Base-by-base conservation (phyloP, 2,888 invertebrate species). In the Heteromyza rotundicornis region DNA sequence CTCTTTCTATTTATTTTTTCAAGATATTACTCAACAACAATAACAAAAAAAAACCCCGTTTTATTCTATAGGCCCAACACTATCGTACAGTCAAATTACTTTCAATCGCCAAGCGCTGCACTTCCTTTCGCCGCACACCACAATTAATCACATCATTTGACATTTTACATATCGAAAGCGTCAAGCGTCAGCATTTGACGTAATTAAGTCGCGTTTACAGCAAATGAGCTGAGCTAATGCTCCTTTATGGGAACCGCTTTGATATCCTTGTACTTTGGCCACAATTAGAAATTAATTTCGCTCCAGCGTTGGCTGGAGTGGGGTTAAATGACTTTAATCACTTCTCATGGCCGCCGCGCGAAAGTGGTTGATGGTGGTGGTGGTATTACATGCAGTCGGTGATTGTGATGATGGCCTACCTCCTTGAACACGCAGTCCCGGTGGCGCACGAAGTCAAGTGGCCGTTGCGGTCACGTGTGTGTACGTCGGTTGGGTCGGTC, bases 241-340 rank as follows among this genome's bases (percentile, higher is more conserved):
- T 23, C 59, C 53, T 12, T 23, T 14, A 52, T 19, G 27, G 27
- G 27, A 27, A 27, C 19, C 32, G 17, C 16, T 49, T 50, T 55
- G 36, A 47, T 36, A 27, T 60, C 52, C 49, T 58, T 49, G 27
- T 59, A 16, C 27, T 53, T 19, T 36, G 32, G 17, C 51, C 35
- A 72, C 74, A 76, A 76, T 75, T 75, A 72, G 75, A 76, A 76
- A 77, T 77, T 75, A 77, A 76, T 77, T 76, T 74, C 65, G 17
- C 51, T 59, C 58, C n/a, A 14, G 24, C 53, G n/a, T 22, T 23
- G 16, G 50, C n/a, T 51, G 57, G 54, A 54, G 54, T 27, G 61
- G 76, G 77, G 79, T 76, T 78, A 78, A 78, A 77, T 77, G 78
- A 75, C 77, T 77, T 77, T 77, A 79, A 79, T 75, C 77, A 79